These are phyloP conservation scores for Trinorchestia longiramus DNA, from an alignment of 1,140 invertebrate species.

Conservation along the genomic window DNA sequence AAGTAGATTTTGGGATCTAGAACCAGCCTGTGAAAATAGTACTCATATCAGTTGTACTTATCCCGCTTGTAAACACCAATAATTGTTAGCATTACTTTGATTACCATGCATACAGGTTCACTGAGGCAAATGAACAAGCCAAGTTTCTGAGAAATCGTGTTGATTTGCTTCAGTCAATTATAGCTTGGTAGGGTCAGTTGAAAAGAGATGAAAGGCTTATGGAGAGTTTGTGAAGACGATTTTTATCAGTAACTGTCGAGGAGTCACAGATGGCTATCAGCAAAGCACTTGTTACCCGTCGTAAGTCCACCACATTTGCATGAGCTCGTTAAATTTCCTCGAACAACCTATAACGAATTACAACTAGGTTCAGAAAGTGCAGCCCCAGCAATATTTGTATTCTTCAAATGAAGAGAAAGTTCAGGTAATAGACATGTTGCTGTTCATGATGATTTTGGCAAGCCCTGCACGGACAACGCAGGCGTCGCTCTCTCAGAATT, in stretches of 20 bases:
- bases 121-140: background rate
- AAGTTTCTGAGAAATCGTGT: background rate
- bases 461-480: background rate
- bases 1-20: background rate
- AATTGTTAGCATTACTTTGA: background rate
- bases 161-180: background rate
- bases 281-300: background rate
- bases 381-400: background rate
- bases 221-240: background rate
- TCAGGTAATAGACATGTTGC: constrained; percentile 30
- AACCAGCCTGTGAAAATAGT: too few relatives aligned
- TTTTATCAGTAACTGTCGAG: background rate
- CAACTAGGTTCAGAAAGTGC: background rate
- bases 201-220: background rate
- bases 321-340: background rate
- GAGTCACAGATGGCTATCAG: background rate
- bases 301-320: background rate
- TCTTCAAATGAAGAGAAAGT: constrained; percentile 39
- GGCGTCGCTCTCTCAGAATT: constrained; percentile 33
- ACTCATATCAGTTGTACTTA: background rate
- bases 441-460: constrained; percentile 5
- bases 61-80: background rate
- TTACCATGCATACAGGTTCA: background rate
- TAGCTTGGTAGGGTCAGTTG: background rate
- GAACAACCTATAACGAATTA: background rate